phyloP scores from a whole-genome alignment of 2,113 vertebrate species.

The Mugil cephalus region DNA sequence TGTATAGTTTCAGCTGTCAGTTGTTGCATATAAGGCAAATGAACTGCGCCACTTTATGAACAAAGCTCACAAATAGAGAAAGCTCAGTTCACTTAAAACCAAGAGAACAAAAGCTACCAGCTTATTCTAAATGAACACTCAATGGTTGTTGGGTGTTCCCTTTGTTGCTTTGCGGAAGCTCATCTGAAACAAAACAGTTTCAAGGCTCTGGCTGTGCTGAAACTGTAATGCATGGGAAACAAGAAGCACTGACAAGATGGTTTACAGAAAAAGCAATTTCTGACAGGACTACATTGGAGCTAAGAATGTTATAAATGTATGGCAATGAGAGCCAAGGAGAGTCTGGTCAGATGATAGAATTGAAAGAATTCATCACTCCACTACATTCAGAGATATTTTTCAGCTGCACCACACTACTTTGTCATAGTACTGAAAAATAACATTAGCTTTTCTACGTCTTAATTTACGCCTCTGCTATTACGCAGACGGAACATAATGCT shows the following conservation, averaged over 20 bases:
- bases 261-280: constrained; percentile 38
- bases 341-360: constrained; percentile 24
- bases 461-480: constrained; percentile 12
- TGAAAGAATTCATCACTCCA: constrained; percentile 30
- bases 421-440: background rate
- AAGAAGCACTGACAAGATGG: constrained; percentile 12
- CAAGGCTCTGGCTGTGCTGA: constrained; percentile 15
- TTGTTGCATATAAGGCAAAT: too few species aligned
- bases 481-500: background rate
- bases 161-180: constrained; percentile 12
- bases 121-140: background rate
- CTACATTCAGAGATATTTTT: constrained; percentile 18
- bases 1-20: too few species aligned
- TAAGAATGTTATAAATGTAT: constrained; percentile 40
- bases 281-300: constrained; percentile 43
- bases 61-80: too few species aligned
- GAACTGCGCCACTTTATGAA: too few species aligned
- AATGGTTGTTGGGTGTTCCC: background rate
- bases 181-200: constrained; percentile 3
- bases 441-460: constrained; percentile 3
- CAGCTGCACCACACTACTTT: constrained; percentile 1
- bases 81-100: too few species aligned
- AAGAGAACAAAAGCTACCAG: too few species aligned
- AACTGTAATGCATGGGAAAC: constrained; percentile 9
- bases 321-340: constrained; percentile 1